Conservation (phyloP, 2,113 vertebrate species). For the Scophthalmus maximus region DNA sequence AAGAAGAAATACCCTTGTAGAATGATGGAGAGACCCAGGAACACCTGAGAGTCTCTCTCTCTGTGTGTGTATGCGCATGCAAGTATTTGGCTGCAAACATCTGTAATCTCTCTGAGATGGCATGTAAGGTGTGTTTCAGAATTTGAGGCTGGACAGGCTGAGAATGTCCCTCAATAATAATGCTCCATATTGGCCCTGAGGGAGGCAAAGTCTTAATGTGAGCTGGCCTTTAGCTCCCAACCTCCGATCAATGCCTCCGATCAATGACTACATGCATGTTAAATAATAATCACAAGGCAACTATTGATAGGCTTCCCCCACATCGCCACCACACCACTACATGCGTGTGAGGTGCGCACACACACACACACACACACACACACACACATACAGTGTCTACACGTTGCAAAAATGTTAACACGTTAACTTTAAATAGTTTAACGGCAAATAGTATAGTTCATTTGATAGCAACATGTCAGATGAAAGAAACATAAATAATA, state of each 20-base stretch:
- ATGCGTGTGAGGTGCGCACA: slow-evolving; percentile 21
- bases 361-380: slow-evolving; percentile 21
- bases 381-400: neutral
- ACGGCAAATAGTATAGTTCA: no score
- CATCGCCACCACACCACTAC: slow-evolving; percentile 20
- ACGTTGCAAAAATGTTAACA: no score
- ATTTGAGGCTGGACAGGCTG: slow-evolving; percentile 56
- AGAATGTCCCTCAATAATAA: slow-evolving; percentile 74
- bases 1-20: slow-evolving; percentile 53
- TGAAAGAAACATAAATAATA: neutral
- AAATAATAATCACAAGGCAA: slow-evolving; percentile 85
- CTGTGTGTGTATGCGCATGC: slow-evolving; percentile 10
- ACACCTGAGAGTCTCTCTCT: slow-evolving; percentile 41
- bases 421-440: no score
- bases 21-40: slow-evolving; percentile 69
- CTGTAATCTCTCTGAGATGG: slow-evolving; percentile 58
- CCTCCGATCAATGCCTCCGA: slow-evolving; percentile 76
- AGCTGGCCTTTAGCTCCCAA: slow-evolving; percentile 79
- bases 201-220: slow-evolving; percentile 78
- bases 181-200: slow-evolving; percentile 72
- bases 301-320: slow-evolving; percentile 72
- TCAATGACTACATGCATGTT: slow-evolving; percentile 83
- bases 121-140: slow-evolving; percentile 61
- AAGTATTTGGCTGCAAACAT: slow-evolving; percentile 30
- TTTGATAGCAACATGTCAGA: neutral